Evolutionary conservation across 2,113 vertebrate genomes (phyloP).

Genomic region (Bubo scandiacus): DNA sequence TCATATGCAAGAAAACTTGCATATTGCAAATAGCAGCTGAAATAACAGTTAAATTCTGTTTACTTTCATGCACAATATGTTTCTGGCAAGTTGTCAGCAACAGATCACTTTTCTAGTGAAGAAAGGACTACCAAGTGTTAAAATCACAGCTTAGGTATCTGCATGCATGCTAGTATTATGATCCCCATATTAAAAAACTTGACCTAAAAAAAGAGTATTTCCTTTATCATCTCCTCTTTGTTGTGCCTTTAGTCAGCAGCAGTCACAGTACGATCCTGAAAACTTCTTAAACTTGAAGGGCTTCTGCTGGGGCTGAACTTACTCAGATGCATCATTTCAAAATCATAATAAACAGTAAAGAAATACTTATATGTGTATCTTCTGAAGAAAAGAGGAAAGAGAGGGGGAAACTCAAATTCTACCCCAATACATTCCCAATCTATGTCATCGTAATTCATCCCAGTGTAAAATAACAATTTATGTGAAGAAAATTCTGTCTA

Average conservation of each 20-base stretch:
- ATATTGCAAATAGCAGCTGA: not conserved
- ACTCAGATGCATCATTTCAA: not conserved
- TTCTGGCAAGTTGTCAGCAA: not conserved
- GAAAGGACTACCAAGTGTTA: not conserved
- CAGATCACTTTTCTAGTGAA: not conserved
- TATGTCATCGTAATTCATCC: not conserved
- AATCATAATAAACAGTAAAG: not conserved
- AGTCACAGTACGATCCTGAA: not conserved
- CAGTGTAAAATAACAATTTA: not conserved
- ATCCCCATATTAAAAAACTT: not conserved
- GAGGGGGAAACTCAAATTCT: not conserved
- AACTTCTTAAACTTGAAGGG: not conserved
- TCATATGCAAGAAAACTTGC: not conserved
- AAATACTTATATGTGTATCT: not conserved
- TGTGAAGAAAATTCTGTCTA: not conserved
- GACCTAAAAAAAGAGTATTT: not conserved
- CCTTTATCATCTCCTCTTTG: not conserved
- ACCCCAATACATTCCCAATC: not conserved
- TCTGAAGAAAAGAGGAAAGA: not conserved
- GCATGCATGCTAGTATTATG: not conserved
- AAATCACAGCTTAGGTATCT: not conserved
- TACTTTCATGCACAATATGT: not conserved
- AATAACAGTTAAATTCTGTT: not conserved
- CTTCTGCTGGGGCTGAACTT: not conserved
- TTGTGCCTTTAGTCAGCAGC: not conserved